phyloP scores from a whole-genome alignment of 2,113 vertebrate genomes.

The Ammodytes marinus region DNA sequence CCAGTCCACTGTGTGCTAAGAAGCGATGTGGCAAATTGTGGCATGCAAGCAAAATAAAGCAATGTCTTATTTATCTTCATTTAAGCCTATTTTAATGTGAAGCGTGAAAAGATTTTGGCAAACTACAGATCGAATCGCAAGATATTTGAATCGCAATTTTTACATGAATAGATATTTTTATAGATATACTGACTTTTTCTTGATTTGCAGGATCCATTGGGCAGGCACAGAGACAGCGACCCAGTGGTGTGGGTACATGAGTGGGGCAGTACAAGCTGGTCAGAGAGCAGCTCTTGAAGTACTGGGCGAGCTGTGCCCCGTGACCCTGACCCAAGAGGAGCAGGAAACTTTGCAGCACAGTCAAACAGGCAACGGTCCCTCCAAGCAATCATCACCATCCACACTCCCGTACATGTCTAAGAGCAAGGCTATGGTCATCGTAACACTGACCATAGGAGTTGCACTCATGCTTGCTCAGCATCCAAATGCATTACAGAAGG shows the following conservation, averaged over 20 bases:
- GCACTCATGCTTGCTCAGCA: conserved; percentile 54
- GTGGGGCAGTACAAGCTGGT: conserved; percentile 82
- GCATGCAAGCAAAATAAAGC: too few relatives aligned
- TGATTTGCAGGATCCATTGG: conserved; percentile 81
- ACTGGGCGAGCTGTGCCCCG: conserved; percentile 69
- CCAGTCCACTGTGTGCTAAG: too few relatives aligned
- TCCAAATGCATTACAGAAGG: conserved; percentile 31
- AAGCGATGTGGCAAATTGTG: too few relatives aligned
- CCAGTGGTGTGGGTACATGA: conserved; percentile 84
- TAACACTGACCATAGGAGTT: conserved; percentile 45
- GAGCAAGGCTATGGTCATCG: conserved; percentile 23
- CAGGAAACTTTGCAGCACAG: conserved; percentile 30
- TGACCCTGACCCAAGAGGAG: conserved; percentile 69
- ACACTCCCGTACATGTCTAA: neutral
- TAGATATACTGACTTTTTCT: neutral
- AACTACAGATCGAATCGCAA: too few relatives aligned
- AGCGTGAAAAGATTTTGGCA: too few relatives aligned
- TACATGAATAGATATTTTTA: too few relatives aligned
- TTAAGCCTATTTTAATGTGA: too few relatives aligned
- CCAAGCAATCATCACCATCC: neutral
- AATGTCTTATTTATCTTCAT: too few relatives aligned
- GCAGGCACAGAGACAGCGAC: conserved; percentile 85
- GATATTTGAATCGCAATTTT: too few relatives aligned
- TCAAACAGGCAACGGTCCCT: neutral
- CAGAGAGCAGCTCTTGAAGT: conserved; percentile 83